Base-by-base conservation (phyloP, 1,140 invertebrate species). In the Agrypnia vestita region DNA sequence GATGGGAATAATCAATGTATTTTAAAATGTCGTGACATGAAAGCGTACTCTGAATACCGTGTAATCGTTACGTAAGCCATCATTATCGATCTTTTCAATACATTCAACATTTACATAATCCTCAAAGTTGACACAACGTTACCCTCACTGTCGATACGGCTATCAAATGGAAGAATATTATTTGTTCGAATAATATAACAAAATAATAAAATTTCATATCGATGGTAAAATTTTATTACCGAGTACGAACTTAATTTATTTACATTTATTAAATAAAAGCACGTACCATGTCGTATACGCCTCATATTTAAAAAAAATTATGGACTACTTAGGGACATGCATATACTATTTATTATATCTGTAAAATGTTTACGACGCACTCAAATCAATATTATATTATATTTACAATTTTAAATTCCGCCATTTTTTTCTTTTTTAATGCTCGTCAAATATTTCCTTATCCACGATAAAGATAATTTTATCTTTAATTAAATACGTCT, bases 311-410 rank as follows among this genome's bases (percentile, higher is more conserved):
- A 11, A 25, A 77, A 78, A 81, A 71, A 59, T 77, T 35, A 25
- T 21, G 25, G 7, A 13, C 19, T 17, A 35, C 25, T 35, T 35
- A 62, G 25, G 13, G 12, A 35, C 6, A 35, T 35, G 25, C 19
- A 71, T n/a, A 51, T 17, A 71, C n/a, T 19, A 53, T 49, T 64
- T 64, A 61, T 73, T 71, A 25, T 74, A 62, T 47, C 69, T 51
- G 49, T 79, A 61, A 79, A 79, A 79, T 49, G 55, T 79, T 79
- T 79, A 79, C 46, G 78, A 74, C 25, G 56, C n/a, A 61, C 69
- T 71, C 69, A 62, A 62, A 74, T 64, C 21, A 25, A 10, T 9
- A 25, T 74, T 62, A 64, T 62, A 74, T 43, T 64, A 73, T 61
- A 74, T 61, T 62, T 74, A 74, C 78, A 74, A 79, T 79, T 72